phyloP scores from a whole-genome alignment of 1,140 invertebrate species.

The Aphis gossypii region DNA sequence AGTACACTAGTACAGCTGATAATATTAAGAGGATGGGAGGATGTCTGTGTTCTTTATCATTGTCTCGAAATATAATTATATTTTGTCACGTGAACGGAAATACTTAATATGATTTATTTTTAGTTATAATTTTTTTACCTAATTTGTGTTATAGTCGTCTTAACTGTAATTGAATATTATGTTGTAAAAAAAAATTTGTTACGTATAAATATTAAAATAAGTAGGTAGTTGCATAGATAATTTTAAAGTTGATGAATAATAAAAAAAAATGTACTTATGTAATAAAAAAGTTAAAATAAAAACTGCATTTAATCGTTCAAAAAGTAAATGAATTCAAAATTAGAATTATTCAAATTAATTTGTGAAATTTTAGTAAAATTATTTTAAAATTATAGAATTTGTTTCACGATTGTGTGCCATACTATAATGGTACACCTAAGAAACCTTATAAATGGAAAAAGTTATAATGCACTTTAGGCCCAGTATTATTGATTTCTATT shows the following conservation, averaged over 20 bases:
- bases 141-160: background rate
- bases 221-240: background rate
- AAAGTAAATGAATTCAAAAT: no score
- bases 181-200: background rate
- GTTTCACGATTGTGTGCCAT: background rate
- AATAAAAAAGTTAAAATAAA: no score
- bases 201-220: background rate
- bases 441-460: conserved; percentile 13
- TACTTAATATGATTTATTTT: background rate
- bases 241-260: background rate
- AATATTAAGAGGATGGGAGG: background rate
- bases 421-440: background rate
- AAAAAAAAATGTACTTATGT: background rate
- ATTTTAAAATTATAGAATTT: background rate
- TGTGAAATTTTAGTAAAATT: background rate
- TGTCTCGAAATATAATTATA: background rate
- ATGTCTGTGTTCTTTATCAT: background rate
- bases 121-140: background rate
- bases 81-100: background rate
- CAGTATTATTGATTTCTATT: background rate
- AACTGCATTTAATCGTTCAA: background rate
- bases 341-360: background rate
- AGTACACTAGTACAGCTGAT: background rate
- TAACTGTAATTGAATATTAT: background rate
- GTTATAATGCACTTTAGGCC: background rate